Percentiles rank a stretch among this genome's conserved stretches.
Conservation (phyloP, 2,797 vertebrate species). For the Rhyacichthys aspro region DNA sequence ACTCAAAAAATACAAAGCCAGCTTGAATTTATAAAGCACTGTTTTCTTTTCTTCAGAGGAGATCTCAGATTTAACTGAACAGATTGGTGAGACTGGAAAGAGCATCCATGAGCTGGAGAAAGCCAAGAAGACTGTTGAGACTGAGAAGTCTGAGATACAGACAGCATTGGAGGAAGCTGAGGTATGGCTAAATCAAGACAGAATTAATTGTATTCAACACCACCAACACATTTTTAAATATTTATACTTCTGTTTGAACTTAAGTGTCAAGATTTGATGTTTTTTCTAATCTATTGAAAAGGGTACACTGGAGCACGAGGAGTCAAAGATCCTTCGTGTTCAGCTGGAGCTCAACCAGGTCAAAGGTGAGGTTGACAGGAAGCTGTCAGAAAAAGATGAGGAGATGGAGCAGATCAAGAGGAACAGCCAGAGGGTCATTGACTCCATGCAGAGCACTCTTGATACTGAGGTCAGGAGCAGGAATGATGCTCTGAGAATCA, state of each 20-base stretch:
- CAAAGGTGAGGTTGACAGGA: constrained; percentile 87
- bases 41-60: constrained; percentile 76
- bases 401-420: constrained; percentile 89
- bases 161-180: constrained; percentile 86
- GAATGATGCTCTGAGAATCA: constrained; percentile 87
- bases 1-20: too few relatives aligned
- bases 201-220: background rate
- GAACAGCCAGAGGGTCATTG: constrained; percentile 83
- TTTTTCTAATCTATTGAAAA: constrained; percentile 28
- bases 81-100: constrained; percentile 85
- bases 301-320: constrained; percentile 87
- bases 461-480: constrained; percentile 87
- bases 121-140: constrained; percentile 83
- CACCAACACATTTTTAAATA: background rate
- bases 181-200: constrained; percentile 57
- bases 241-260: background rate
- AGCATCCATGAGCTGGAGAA: constrained; percentile 87
- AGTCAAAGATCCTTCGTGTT: constrained; percentile 85
- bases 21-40: too few relatives aligned
- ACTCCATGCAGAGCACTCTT: constrained; percentile 82
- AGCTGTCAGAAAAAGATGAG: constrained; percentile 87
- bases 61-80: constrained; percentile 88
- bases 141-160: constrained; percentile 84
- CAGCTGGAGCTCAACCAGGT: constrained; percentile 89
- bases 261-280: background rate